A percentile compares a stretch with the other conserved stretches of the same genome.
Conservation (phyloP, 2,888 invertebrate genomes). For the Beris chalybata region DNA sequence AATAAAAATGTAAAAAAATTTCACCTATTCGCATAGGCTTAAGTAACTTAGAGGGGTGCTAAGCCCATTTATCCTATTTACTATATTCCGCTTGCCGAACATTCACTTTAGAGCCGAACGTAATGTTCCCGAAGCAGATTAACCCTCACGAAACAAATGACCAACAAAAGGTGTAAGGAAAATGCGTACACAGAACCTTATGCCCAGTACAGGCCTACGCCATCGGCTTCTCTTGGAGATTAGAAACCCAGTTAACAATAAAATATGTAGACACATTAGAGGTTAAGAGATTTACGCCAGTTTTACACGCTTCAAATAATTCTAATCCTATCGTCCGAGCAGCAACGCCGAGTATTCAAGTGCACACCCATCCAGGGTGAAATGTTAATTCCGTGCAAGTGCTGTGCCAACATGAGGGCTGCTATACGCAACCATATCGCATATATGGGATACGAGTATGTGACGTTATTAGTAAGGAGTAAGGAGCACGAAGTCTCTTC, state of each 20-base stretch:
- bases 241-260: slow-evolving; percentile 36
- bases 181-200: too few species aligned
- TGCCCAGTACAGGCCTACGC: too few species aligned
- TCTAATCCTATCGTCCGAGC: slow-evolving; percentile 38
- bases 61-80: slow-evolving; percentile 36
- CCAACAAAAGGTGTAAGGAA: slow-evolving; percentile 22
- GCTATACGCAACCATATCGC: neutral
- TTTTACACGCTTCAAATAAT: slow-evolving; percentile 41
- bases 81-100: slow-evolving; percentile 27
- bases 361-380: slow-evolving; percentile 18
- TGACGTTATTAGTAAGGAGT: slow-evolving; percentile 17
- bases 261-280: slow-evolving; percentile 39
- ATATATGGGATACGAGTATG: neutral
- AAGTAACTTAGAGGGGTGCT: slow-evolving; percentile 17
- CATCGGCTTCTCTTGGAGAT: slow-evolving; percentile 25
- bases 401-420: slow-evolving; percentile 10
- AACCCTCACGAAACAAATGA: slow-evolving; percentile 37
- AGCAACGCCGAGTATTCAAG: slow-evolving; percentile 14
- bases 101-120: slow-evolving; percentile 13
- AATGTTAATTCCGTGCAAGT: slow-evolving; percentile 30
- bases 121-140: slow-evolving; percentile 34
- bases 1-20: too few species aligned
- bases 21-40: neutral
- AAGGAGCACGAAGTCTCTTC: slow-evolving; percentile 2
- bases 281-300: slow-evolving; percentile 40